These are phyloP conservation scores for Drosophila picticornis DNA, from an alignment of 2,888 invertebrate species.

Conservation along the genomic window DNA sequence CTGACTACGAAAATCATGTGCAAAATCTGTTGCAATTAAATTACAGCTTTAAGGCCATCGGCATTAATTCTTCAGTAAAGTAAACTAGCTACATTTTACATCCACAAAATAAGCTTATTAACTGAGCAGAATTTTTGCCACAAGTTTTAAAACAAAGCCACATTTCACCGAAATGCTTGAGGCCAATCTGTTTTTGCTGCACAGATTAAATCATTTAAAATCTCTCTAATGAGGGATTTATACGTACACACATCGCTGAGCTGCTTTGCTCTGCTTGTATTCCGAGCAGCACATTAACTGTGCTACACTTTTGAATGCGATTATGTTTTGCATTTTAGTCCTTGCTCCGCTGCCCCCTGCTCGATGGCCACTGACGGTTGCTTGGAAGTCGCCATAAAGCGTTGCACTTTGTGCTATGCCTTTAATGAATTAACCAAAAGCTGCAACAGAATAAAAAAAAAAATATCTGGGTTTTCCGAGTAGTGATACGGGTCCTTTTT, in stretches of 20 bases:
- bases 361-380: not conserved
- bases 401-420: conserved; percentile 47
- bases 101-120: not conserved
- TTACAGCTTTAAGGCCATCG: not conserved
- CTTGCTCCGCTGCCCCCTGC: not conserved
- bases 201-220: conserved; percentile 45
- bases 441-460: conserved; percentile 10
- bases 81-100: not conserved
- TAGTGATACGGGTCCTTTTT: conserved; percentile 20
- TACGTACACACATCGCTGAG: conserved; percentile 34
- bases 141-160: not conserved
- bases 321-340: conserved; percentile 22
- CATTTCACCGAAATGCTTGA: not conserved
- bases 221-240: conserved; percentile 56
- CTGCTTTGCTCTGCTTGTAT: not conserved
- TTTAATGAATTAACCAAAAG: conserved; percentile 64
- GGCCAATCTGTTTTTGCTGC: not conserved
- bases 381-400: conserved; percentile 66
- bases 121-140: too few species aligned
- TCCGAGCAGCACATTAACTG: conserved; percentile 5
- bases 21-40: not conserved
- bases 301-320: conserved; percentile 38
- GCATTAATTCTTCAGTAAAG: not conserved
- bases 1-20: not conserved
- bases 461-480: not conserved